phyloP scores from a whole-genome alignment of 2,113 vertebrate species.

The Helogale parvula region DNA sequence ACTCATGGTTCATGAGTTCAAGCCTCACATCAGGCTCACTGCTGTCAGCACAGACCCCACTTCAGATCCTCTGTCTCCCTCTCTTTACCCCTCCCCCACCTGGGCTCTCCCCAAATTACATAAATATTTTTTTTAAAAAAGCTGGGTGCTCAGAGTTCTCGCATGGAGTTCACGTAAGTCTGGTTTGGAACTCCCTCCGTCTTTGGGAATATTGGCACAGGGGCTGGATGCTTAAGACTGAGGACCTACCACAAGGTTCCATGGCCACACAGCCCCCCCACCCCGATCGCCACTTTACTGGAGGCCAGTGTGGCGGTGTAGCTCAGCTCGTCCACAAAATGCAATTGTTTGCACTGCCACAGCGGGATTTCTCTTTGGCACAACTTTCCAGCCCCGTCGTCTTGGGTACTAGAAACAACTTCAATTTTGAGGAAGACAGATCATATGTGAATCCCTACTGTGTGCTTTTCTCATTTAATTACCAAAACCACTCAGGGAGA shows the following conservation, averaged over 20 bases:
- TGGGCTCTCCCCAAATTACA: too few species aligned
- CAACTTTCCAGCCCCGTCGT: neutral
- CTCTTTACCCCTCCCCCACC: too few species aligned
- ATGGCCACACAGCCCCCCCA: rapidly evolving
- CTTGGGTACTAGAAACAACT: neutral
- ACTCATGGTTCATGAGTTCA: too few species aligned
- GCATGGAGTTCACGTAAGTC: rapidly evolving
- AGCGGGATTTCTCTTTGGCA: neutral
- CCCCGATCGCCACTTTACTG: rapidly evolving
- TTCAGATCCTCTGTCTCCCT: too few species aligned
- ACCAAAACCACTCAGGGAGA: neutral
- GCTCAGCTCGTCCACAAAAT: neutral
- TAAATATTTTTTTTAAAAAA: too few species aligned
- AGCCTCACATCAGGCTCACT: too few species aligned
- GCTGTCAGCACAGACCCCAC: too few species aligned
- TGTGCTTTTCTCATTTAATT: neutral
- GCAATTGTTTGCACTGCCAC: rapidly evolving
- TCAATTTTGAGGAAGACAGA: neutral
- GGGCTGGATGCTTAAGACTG: too few species aligned
- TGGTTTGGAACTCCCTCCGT: rapidly evolving
- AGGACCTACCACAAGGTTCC: rapidly evolving
- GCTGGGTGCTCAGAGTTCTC: neutral
- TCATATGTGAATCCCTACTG: neutral
- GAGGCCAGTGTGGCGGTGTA: rapidly evolving
- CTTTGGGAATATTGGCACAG: neutral